Percentiles rank a stretch among this genome's conserved stretches.
These are phyloP conservation scores for Trichosurus vulpecula DNA, from an alignment of 2,797 vertebrate species.

Conservation along the genomic window DNA sequence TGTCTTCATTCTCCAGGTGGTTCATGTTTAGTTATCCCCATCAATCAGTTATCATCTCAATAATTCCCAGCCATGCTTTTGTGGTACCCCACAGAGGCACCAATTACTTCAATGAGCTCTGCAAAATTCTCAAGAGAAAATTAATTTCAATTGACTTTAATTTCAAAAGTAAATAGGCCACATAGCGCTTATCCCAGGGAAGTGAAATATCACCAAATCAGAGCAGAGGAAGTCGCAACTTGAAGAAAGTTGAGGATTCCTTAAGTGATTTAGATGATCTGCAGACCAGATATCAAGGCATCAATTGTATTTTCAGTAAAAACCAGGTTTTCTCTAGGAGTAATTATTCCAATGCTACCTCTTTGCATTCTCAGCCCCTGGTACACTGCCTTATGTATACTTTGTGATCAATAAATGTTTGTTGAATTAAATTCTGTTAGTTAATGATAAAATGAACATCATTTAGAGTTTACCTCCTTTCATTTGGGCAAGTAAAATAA, in stretches of 20 bases:
- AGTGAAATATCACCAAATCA: not conserved
- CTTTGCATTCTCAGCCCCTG: not conserved
- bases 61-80: not conserved
- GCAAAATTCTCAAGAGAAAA: conserved; percentile 40
- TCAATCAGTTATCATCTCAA: not conserved
- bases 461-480: conserved; percentile 33
- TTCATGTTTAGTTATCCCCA: not conserved
- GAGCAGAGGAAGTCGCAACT: not conserved
- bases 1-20: not conserved
- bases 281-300: not conserved
- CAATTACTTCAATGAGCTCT: conserved; percentile 24
- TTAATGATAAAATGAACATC: not conserved
- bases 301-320: not conserved
- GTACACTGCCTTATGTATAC: not conserved
- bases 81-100: not conserved
- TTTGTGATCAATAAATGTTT: not conserved
- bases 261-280: not conserved
- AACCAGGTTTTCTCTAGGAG: not conserved
- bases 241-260: not conserved
- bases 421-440: not conserved
- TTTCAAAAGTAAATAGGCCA: conserved; percentile 21
- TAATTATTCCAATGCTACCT: not conserved
- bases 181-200: not conserved
- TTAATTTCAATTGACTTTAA: conserved; percentile 29
- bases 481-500: conserved; percentile 42